Conservation (phyloP, 2,113 vertebrate species). For the Eubucco bourcierii region DNA sequence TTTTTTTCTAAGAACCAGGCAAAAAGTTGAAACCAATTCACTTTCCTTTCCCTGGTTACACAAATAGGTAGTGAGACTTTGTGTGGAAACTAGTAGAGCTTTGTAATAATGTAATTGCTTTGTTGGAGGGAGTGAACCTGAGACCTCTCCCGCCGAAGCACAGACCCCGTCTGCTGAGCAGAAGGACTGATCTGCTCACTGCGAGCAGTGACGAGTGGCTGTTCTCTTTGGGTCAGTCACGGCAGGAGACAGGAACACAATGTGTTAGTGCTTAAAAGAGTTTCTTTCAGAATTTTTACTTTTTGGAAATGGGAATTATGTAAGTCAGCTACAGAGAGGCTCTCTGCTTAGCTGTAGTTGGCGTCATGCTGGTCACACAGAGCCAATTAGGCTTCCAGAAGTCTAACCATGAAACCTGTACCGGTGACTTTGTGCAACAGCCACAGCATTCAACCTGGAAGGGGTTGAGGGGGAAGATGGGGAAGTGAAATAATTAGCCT, state of each 20-base stretch:
- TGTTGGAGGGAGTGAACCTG: not conserved
- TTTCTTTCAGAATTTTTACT: not conserved
- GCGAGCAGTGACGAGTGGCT: accelerated
- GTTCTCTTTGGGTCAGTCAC: not conserved
- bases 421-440: not conserved
- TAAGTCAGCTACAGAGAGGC: not conserved
- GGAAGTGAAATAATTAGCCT: conserved; percentile 15
- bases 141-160: not conserved
- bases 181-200: not conserved
- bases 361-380: not conserved
- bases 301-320: not conserved
- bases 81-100: not conserved
- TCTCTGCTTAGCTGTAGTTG: not conserved
- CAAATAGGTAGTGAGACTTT: not conserved
- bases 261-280: not conserved
- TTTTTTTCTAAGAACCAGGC: not conserved
- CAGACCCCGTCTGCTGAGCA: not conserved
- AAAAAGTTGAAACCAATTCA: not conserved
- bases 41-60: not conserved
- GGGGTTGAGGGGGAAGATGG: too few relatives aligned
- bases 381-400: conserved; percentile 32
- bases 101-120: not conserved
- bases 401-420: not conserved
- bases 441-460: not conserved
- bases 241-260: not conserved